phyloP scores from a whole-genome alignment of 2,888 invertebrate genomes.

The Trissoscelio sp. region DNA sequence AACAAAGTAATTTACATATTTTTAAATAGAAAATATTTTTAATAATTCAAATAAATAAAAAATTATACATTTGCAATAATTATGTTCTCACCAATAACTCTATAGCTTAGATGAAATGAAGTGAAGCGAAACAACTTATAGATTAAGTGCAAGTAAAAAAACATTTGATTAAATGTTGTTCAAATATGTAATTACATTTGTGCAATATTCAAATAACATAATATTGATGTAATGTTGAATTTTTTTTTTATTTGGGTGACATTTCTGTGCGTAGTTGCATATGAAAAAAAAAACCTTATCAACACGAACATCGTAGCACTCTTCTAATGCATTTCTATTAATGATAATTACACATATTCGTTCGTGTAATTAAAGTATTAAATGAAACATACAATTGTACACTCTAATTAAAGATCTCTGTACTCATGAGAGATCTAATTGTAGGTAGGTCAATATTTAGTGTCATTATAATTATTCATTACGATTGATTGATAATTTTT shows the following conservation, averaged over 20 bases:
- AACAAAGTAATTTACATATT: constrained; percentile 70
- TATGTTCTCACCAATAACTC: constrained; percentile 48
- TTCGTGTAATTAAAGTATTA: constrained; percentile 77
- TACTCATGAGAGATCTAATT: constrained; percentile 69
- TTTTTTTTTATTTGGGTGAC: constrained; percentile 36
- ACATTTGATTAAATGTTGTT: background rate
- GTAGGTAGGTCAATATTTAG: no score
- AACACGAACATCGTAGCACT: constrained; percentile 74
- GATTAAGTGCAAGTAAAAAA: constrained; percentile 7
- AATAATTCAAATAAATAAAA: constrained; percentile 71
- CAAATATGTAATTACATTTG: background rate
- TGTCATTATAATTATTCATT: constrained; percentile 71
- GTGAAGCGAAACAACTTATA: constrained; percentile 11
- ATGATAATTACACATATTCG: constrained; percentile 75
- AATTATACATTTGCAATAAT: constrained; percentile 76
- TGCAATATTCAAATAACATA: no score
- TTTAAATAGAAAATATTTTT: constrained; percentile 72
- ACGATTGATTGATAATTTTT: constrained; percentile 75
- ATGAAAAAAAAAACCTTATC: constrained; percentile 66
- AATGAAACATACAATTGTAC: constrained; percentile 80
- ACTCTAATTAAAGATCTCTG: constrained; percentile 73
- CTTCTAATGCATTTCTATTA: constrained; percentile 76
- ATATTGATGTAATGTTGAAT: no score
- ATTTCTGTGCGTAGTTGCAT: constrained; percentile 35
- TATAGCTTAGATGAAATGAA: constrained; percentile 44